phyloP scores from a whole-genome alignment of 2,797 vertebrate species.

The Anguilla anguilla region DNA sequence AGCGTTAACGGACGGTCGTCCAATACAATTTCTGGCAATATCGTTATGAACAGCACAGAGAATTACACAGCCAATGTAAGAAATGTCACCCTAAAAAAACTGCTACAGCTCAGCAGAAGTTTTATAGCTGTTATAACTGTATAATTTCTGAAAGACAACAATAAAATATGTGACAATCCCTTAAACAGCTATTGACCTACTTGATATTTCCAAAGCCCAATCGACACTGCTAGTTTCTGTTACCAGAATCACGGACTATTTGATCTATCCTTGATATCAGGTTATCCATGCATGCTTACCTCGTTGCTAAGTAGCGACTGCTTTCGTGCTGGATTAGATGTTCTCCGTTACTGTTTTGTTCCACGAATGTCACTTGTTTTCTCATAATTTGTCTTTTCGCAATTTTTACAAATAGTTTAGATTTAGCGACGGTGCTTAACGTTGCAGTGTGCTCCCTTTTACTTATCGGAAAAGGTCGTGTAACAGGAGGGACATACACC shows the following conservation, averaged over 20 bases:
- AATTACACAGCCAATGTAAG: neutral
- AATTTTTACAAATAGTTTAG: neutral
- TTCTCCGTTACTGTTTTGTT: conserved; percentile 50
- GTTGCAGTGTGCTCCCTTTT: neutral
- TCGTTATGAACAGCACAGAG: neutral
- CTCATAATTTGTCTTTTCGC: conserved; percentile 49
- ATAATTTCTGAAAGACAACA: neutral
- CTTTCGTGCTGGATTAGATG: conserved; percentile 39
- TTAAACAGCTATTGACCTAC: neutral
- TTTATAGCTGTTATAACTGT: neutral
- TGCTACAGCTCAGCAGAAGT: neutral
- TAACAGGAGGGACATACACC: neutral
- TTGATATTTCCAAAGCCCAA: neutral
- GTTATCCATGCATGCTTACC: conserved; percentile 46
- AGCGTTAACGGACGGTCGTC: neutral
- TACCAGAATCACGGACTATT: conserved; percentile 13
- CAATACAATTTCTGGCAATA: neutral
- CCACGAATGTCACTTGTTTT: conserved; percentile 60
- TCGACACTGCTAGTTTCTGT: neutral
- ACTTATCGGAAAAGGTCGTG: neutral
- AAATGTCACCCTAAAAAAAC: neutral
- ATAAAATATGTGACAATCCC: neutral
- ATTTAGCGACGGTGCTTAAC: neutral
- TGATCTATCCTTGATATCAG: conserved; percentile 2
- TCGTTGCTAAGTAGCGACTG: conserved; percentile 35